Evolutionary conservation across 2,888 invertebrate genomes (phyloP), one percentile per base, ranked within the genome.

Genomic region (Eubasilissa splendida): DNA sequence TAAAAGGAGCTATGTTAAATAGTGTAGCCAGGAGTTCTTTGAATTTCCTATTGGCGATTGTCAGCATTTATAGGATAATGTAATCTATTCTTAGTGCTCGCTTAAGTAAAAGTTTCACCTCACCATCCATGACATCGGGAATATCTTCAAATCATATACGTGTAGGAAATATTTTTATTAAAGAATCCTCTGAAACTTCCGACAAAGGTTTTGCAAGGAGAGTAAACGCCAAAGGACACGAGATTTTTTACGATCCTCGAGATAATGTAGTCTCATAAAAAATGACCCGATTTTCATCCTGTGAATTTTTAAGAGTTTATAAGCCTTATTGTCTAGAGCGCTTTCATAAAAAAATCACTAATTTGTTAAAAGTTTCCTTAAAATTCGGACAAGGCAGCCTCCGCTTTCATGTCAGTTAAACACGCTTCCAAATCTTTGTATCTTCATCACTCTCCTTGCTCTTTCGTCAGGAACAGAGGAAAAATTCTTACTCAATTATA

Each of bases 341-440:
- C 77, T 73, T 56, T 83, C 77, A 79, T 81, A 81, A 81, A 80
- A 73, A 81, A 81, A 83, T 81, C 79, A 83, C 80, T 77, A 83
- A 79, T 76, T 83, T 76, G 65, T 79, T 80, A 80, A 82, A 82
- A 82, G 78, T 80, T 82, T 59, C 63, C 42, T 65, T 42, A 53
- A 56, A 58, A 54, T 11, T 31, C 74, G 60, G 42, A 77, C 68
- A 68, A 77, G 50, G 68, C 68, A 50, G 53, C 52, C 52, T 56
- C 71, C 33, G 60, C 63, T 71, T 78, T 60, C 50, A 77, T 58
- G 53, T 78, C 54, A 73, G 54, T 73, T 68, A 12, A n/a, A 68
- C 68, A 68, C 11, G 14, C 50, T 68, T 50, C 12, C n/a, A 52
- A 68, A 68, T 8, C 33, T 68, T 68, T 68, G 14, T n/a, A n/a